These are phyloP conservation scores for Centropyge bicolor DNA, from an alignment of 2,797 vertebrate species.

Conservation along the genomic window DNA sequence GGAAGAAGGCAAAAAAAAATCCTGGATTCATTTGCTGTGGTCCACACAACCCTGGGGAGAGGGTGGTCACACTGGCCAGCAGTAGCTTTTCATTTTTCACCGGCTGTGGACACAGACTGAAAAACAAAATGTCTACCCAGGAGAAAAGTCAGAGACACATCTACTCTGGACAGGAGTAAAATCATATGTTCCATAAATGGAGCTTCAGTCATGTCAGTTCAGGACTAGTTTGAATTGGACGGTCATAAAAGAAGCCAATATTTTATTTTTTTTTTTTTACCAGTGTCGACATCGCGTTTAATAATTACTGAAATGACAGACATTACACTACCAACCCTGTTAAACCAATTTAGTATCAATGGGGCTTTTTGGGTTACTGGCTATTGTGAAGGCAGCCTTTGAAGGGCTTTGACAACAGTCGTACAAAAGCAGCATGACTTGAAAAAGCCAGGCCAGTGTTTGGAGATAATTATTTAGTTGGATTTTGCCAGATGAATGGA, in stretches of 20 bases:
- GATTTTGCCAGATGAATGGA: conserved; percentile 19
- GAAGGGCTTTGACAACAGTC: conserved; percentile 30
- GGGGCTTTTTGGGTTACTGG: conserved; percentile 1
- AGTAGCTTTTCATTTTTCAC: not conserved
- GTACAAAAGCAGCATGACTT: conserved; percentile 29
- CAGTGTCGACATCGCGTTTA: conserved; percentile 3
- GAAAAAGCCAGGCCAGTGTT: conserved; percentile 27
- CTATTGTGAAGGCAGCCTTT: conserved; percentile 27
- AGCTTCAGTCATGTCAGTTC: conserved; percentile 5
- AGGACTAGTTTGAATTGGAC: not conserved
- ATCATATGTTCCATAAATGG: conserved; percentile 10
- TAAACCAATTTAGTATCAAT: conserved; percentile 26
- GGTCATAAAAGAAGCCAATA: conserved; percentile 6
- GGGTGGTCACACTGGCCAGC: not conserved
- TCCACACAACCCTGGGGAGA: not conserved
- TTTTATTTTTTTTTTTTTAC: conserved; percentile 5
- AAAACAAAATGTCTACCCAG: not conserved
- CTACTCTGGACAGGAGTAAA: not conserved
- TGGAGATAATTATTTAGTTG: conserved; percentile 17
- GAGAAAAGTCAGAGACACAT: not conserved
- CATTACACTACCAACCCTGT: conserved; percentile 20
- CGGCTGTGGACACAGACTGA: not conserved
- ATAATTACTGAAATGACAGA: conserved; percentile 40
- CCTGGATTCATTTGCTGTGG: not conserved
- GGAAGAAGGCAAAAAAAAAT: too few species aligned